A percentile compares a stretch with the other conserved stretches of the same genome.
Evolutionary conservation across 2,888 invertebrate genomes (phyloP).

Genomic region (Platerodrilus igneus): DNA sequence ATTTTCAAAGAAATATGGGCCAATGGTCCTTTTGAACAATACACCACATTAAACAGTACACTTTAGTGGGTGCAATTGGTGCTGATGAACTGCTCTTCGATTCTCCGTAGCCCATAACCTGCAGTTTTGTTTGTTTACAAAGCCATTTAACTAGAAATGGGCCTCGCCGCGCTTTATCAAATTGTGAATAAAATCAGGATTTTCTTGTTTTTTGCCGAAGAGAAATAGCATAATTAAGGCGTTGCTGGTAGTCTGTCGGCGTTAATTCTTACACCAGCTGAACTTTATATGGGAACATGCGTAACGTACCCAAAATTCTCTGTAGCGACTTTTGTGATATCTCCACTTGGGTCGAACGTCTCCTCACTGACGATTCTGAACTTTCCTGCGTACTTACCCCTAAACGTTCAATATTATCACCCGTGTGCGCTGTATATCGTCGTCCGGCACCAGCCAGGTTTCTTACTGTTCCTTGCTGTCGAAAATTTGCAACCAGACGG

Average conservation of each 20-base stretch:
- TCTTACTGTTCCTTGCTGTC: not conserved
- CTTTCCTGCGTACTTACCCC: conserved; percentile 12
- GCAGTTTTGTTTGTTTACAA: no score
- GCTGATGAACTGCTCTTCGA: conserved; percentile 20
- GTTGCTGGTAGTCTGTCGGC: conserved; percentile 12
- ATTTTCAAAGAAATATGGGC: conserved; percentile 6
- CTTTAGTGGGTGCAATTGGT: conserved; percentile 17
- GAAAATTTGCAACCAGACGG: not conserved
- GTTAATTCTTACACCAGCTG: conserved; percentile 22
- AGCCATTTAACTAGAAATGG: no score
- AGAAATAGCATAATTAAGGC: conserved; percentile 16
- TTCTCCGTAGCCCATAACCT: conserved; percentile 20
- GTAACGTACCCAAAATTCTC: conserved; percentile 18
- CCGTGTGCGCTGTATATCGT: not conserved
- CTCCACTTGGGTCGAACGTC: conserved; percentile 18
- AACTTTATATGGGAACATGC: conserved; percentile 20
- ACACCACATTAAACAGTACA: conserved; percentile 17
- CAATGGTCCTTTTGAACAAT: conserved; percentile 5
- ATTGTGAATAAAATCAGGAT: conserved; percentile 15
- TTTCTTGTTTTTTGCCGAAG: no score
- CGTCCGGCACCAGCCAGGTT: conserved; percentile 4
- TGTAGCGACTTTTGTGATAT: conserved; percentile 9
- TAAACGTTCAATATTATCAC: conserved; percentile 14
- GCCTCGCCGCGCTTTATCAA: conserved; percentile 15
- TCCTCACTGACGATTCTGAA: conserved; percentile 22